Conservation (phyloP, 2,113 vertebrate species). For the Crotalus horridus region DNA sequence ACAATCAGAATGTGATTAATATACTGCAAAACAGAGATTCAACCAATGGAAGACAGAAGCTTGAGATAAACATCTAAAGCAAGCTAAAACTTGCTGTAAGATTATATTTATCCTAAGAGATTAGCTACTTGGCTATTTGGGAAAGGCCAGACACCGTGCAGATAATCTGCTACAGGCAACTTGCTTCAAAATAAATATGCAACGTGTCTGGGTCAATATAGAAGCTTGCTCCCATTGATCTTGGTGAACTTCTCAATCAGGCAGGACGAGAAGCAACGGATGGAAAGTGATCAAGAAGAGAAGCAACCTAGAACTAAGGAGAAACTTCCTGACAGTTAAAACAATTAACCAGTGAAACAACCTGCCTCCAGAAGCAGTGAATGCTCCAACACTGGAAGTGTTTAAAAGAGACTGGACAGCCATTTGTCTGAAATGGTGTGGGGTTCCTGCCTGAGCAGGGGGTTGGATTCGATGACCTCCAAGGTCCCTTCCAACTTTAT, state of each 20-base stretch:
- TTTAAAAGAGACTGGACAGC: no score
- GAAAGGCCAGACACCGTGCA: background rate
- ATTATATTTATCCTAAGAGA: background rate
- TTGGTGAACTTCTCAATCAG: background rate
- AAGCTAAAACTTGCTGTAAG: background rate
- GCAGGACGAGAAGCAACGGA: no score
- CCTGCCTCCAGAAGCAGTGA: no score
- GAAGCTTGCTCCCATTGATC: background rate
- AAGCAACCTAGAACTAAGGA: no score
- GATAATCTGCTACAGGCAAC: background rate
- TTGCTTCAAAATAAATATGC: background rate
- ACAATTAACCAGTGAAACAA: no score
- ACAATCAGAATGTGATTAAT: background rate
- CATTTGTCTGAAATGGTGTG: no score
- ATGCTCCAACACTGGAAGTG: no score
- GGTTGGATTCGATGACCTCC: no score
- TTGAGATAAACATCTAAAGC: background rate
- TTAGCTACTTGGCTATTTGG: background rate
- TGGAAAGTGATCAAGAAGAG: no score
- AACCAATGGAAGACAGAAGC: background rate
- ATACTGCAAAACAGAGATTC: background rate
- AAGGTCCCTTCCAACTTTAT: no score
- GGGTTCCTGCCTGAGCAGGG: no score
- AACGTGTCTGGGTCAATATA: background rate
- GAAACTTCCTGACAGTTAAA: no score